Base-by-base conservation (phyloP, 2,797 vertebrate genomes). In the Oreonectes daqikongensis region DNA sequence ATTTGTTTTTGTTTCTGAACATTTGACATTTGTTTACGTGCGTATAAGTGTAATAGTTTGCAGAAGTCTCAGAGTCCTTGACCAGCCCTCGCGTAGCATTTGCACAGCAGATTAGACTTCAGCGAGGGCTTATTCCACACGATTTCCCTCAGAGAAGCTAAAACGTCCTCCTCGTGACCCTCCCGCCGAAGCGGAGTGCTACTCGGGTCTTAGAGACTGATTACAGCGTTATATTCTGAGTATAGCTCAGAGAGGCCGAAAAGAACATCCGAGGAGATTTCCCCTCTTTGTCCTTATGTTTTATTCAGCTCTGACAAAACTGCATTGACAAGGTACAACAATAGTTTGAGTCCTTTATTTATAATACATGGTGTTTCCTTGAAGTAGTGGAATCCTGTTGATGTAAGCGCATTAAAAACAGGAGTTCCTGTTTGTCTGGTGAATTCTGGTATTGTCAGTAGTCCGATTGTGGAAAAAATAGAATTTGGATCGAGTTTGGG, bases 51-150 rank as follows among this genome's bases (percentile, higher is more conserved):
- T 61, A 63, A 65, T 67, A 40, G 57, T 82, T 71, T 78, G 73
- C 48, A 76, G 68, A 53, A 52, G 66, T 79, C 79, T 79, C 68
- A 0, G 65, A 80, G 81, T 82, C 81, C 75, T 83, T 81, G 78
- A 83, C 72, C 64, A 80, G 65, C 65, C 53, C 72, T 78, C 75
- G 78, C 53, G 12, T 72, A 78, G 76, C 78, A 82, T 82, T 84
- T 78, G 82, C 81, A 84, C 84, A 86, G 74, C 79, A 85, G 82
- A 86, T 86, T 85, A 85, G 81, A 69, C 81, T 81, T 81, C 35
- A 79, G 81, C 46, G 52, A 77, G 42, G 50, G 73, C 72, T 79
- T 82, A 82, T 85, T 86, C 81, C 83, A 80, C 82, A 77, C 50
- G 72, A 72, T 81, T 79, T 82, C 75, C 65, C 72, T 66, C 63